phyloP scores from a whole-genome alignment of 2,113 vertebrate genomes.

The Aix galericulata region DNA sequence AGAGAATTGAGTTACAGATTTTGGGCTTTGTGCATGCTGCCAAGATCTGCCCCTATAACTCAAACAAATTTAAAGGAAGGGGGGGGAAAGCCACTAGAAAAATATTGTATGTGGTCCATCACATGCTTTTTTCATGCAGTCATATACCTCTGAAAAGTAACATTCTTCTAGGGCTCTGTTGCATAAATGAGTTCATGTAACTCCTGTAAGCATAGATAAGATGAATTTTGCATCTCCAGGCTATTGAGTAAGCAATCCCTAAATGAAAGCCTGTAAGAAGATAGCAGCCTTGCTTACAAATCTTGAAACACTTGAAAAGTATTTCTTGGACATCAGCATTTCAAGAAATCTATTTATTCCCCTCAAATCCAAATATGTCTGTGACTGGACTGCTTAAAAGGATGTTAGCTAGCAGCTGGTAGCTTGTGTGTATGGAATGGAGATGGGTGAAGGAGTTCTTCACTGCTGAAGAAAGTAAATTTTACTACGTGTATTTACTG shows the following conservation, averaged over 20 bases:
- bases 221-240: not conserved
- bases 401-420: conserved; percentile 2
- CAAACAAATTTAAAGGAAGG: conserved; percentile 13
- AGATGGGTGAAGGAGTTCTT: not conserved
- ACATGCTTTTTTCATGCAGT: conserved; percentile 62
- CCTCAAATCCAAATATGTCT: conserved; percentile 19
- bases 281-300: not conserved
- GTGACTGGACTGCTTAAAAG: not conserved
- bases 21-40: conserved; percentile 47
- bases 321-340: conserved; percentile 41
- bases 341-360: conserved; percentile 26
- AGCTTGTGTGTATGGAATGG: not conserved
- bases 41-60: conserved; percentile 66
- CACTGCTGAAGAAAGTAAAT: not conserved
- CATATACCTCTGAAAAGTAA: conserved; percentile 51
- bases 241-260: not conserved
- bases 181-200: not conserved
- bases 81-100: not conserved
- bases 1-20: conserved; percentile 66
- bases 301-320: conserved; percentile 2
- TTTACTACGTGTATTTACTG: not conserved
- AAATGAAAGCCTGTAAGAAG: not conserved
- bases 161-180: conserved; percentile 8
- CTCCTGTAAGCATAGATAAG: conserved; percentile 22
- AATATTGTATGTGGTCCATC: conserved; percentile 39